Evolutionary conservation across 2,797 vertebrate genomes (phyloP), one percentile per base, ranked within the genome.

Genomic region (Sciaenops ocellatus): DNA sequence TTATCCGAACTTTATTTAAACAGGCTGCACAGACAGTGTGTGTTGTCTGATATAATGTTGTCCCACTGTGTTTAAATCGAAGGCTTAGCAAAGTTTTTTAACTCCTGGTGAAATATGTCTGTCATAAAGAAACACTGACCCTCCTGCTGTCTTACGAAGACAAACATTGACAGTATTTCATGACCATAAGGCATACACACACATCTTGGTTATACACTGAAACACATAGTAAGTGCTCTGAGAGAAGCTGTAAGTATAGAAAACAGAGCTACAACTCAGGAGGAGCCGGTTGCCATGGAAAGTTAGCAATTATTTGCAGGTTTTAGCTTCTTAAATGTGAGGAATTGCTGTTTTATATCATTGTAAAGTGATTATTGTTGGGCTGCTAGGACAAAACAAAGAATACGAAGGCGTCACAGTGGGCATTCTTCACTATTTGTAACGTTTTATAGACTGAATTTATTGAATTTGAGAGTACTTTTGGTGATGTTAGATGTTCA

Each of bases 21-120:
- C 22, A 8, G 8, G n/a, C 7, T 52, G n/a, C 17, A 20, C 9
- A 6, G 9, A 47, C 24, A 3, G 20, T 7, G 5, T 11, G 2
- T 34, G 46, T 11, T 22, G n/a, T 6, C n/a, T 16, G 59, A 6
- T 17, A 3, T 0, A 46, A 15, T 18, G 12, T 38, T 8, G 34
- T 38, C 41, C 34, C 56, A 17, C 11, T 20, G 20, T 60, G 56
- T 20, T 57, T 11, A 6, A 48, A 30, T 15, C 17, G 20, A 59
- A 47, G 24, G 48, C 44, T 15, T 60, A 57, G 48, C 48, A 46
- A 34, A 26, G 42, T 52, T 42, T 85, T 71, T 79, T 62, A 90
- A 82, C 79, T 67, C 56, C 70, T 82, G 78, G 46, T 83, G 76
- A 89, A 87, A 85, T 78, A 86, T 57, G 75, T 74, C 50, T 20